phyloP scores from a whole-genome alignment of 2,888 invertebrate species.

The Lasioglossum leucozonium region DNA sequence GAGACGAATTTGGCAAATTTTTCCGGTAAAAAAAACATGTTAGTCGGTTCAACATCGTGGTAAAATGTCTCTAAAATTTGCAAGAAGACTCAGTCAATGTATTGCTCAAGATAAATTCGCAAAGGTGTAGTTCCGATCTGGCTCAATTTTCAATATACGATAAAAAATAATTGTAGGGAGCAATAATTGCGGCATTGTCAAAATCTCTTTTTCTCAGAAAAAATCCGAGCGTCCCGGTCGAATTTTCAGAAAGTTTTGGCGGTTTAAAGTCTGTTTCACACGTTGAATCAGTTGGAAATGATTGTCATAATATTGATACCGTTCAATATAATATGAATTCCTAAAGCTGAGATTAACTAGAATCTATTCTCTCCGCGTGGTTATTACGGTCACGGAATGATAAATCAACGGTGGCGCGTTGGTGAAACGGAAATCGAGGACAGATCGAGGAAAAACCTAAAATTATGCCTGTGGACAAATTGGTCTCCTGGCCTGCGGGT shows the following conservation, averaged over 20 bases:
- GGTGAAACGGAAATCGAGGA: not conserved
- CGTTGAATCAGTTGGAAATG: not conserved
- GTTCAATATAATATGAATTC: no score
- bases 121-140: not conserved
- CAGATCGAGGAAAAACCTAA: slow-evolving; percentile 13
- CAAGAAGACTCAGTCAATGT: not conserved
- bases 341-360: no score
- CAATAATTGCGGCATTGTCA: not conserved
- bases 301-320: not conserved
- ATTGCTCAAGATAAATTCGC: not conserved
- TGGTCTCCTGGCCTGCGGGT: slow-evolving; percentile 11
- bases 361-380: not conserved
- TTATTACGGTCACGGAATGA: not conserved
- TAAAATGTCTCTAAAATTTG: not conserved
- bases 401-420: not conserved
- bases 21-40: not conserved
- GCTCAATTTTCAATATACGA: not conserved
- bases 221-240: not conserved
- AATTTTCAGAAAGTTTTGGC: not conserved
- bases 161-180: not conserved
- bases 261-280: not conserved
- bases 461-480: slow-evolving; percentile 41
- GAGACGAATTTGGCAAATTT: not conserved
- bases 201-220: not conserved
- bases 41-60: not conserved